Evolutionary conservation across 2,113 vertebrate species (phyloP).

Genomic region (Calyptomena viridis): DNA sequence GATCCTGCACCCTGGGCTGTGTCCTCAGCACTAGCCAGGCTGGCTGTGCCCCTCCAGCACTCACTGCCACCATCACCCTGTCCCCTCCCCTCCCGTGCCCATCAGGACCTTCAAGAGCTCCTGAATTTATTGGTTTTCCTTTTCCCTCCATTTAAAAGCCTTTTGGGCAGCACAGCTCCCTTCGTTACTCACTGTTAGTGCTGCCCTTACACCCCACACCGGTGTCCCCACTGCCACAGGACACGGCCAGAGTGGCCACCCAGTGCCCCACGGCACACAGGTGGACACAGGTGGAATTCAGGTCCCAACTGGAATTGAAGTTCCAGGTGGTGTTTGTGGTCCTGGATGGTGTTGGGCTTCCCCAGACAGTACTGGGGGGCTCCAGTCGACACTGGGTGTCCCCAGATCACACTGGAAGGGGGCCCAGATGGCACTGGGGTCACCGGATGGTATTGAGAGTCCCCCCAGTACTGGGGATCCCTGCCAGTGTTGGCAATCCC

Average conservation of each 20-base stretch:
- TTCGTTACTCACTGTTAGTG: not conserved
- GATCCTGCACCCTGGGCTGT: not conserved
- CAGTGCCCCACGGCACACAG: too few species aligned
- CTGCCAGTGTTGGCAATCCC: too few species aligned
- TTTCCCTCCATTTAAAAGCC: not conserved
- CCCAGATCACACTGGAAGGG: not conserved
- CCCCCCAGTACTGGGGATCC: too few species aligned
- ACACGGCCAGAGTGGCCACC: fast-evolving
- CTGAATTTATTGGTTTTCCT: not conserved
- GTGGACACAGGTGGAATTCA: not conserved
- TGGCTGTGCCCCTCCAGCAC: not conserved
- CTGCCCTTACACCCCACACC: not conserved
- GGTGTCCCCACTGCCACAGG: not conserved
- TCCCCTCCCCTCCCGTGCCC: not conserved
- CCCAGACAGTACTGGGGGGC: not conserved
- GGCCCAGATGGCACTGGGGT: not conserved
- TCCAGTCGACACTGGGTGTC: too few species aligned
- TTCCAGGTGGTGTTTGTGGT: not conserved
- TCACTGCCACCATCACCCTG: not conserved
- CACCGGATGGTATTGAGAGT: not conserved
- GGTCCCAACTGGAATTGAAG: not conserved
- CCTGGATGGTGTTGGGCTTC: not conserved
- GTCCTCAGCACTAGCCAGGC: not conserved
- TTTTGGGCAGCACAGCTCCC: not conserved
- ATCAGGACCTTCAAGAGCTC: not conserved